Evolutionary conservation across 2,888 invertebrate genomes (phyloP).

Genomic region (Lasius platythorax): DNA sequence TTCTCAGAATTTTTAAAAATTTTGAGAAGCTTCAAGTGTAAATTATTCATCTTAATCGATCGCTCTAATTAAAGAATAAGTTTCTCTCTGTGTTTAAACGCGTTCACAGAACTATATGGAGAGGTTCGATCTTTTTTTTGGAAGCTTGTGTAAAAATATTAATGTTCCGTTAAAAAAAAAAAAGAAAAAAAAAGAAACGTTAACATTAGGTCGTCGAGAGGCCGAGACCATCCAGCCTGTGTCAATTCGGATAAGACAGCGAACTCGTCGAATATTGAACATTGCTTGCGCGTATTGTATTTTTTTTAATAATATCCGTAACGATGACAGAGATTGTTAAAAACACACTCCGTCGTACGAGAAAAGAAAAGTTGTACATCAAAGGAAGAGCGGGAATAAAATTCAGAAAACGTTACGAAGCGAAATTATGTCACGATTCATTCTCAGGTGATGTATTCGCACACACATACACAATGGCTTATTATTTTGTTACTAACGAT

Average conservation of each 20-base stretch:
- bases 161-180: constrained; percentile 4
- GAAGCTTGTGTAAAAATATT: not conserved
- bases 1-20: not conserved
- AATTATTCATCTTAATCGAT: not conserved
- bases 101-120: constrained; percentile 2
- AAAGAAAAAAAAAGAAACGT: not conserved
- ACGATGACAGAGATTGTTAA: constrained; percentile 65
- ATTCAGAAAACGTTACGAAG: not conserved
- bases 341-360: constrained; percentile 1
- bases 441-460: constrained; percentile 67
- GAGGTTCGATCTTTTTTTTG: constrained; percentile 3
- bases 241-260: constrained; percentile 21
- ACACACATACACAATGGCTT: constrained; percentile 65
- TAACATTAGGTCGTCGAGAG: constrained; percentile 1
- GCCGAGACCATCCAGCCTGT: not conserved
- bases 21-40: not conserved
- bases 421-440: constrained; percentile 64
- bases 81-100: not conserved
- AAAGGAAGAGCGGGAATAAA: not conserved
- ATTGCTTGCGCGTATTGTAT: constrained; percentile 61
- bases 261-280: constrained; percentile 55
- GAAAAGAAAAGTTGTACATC: constrained; percentile 11
- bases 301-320: constrained; percentile 63
- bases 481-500: constrained; percentile 80
- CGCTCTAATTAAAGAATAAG: not conserved